Percentiles rank a stretch among this genome's conserved stretches.
These are phyloP conservation scores for Cephus runcator DNA, from an alignment of 2,888 invertebrate genomes.

Conservation along the genomic window DNA sequence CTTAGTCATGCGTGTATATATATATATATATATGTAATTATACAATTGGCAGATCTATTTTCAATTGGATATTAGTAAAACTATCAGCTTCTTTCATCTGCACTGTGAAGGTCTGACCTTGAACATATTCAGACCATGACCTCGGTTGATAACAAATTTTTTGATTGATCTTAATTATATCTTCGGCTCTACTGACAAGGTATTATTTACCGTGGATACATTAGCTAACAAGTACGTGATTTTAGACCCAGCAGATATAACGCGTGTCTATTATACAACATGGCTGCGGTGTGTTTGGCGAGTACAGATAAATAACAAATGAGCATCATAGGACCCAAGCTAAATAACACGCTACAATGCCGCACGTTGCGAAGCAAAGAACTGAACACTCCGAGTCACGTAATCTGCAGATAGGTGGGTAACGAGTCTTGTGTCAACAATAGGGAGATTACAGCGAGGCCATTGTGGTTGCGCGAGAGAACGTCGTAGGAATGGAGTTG, in stretches of 20 bases:
- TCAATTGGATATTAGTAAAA: background rate
- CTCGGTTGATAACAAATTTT: background rate
- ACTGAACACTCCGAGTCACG: background rate
- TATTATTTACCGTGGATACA: no score
- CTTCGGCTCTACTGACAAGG: background rate
- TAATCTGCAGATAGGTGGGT: background rate
- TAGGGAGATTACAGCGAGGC: background rate
- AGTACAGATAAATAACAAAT: background rate
- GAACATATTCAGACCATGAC: background rate
- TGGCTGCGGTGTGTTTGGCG: no score
- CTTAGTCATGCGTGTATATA: slow-evolving; percentile 12
- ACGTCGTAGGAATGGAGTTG: no score
- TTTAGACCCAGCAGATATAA: background rate
- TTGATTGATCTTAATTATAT: background rate
- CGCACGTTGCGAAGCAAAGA: background rate
- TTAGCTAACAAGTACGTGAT: background rate
- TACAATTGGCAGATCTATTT: background rate
- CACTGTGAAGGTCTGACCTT: background rate
- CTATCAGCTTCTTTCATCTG: background rate
- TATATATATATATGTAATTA: background rate
- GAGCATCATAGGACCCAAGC: background rate
- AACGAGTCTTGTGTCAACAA: background rate
- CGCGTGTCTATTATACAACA: background rate
- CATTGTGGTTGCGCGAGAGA: no score
- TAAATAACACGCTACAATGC: background rate